phyloP scores from a whole-genome alignment of 1,140 invertebrate species.

The Uloborus diversus region DNA sequence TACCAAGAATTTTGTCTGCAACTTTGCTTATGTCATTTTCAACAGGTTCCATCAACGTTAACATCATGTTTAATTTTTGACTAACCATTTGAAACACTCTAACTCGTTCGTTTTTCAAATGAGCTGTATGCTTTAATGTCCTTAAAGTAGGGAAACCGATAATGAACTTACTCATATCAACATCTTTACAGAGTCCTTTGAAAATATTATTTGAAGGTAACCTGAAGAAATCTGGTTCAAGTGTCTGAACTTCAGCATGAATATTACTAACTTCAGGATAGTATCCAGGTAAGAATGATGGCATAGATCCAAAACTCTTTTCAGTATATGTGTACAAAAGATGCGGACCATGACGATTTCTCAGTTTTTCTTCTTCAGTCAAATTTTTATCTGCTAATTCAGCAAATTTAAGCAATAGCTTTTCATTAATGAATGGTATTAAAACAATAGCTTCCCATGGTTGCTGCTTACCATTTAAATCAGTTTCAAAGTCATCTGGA shows the following conservation, averaged over 20 bases:
- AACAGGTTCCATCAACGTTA: slow-evolving; percentile 68
- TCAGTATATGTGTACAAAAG: slow-evolving; percentile 75
- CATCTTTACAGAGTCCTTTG: slow-evolving; percentile 78
- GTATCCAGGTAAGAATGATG: slow-evolving; percentile 70
- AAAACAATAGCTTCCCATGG: slow-evolving; percentile 98
- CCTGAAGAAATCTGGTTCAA: slow-evolving; percentile 61
- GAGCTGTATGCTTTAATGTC: slow-evolving; percentile 79
- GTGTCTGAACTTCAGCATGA: slow-evolving; percentile 67
- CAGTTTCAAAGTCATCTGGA: slow-evolving; percentile 87
- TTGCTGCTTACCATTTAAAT: slow-evolving; percentile 89
- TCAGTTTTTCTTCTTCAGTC: slow-evolving; percentile 75
- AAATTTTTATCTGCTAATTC: slow-evolving; percentile 73
- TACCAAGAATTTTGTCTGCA: slow-evolving; percentile 38
- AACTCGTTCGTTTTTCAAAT: slow-evolving; percentile 74
- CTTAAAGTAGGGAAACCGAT: slow-evolving; percentile 91
- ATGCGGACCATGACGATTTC: slow-evolving; percentile 90
- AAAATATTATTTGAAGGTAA: slow-evolving; percentile 71
- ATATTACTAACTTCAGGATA: slow-evolving; percentile 70
- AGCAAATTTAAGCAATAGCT: slow-evolving; percentile 80
- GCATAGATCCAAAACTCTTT: slow-evolving; percentile 69
- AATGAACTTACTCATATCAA: slow-evolving; percentile 77
- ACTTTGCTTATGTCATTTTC: slow-evolving; percentile 22
- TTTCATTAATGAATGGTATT: slow-evolving; percentile 96
- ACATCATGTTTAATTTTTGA: slow-evolving; percentile 82
- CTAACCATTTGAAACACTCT: slow-evolving; percentile 89